Conservation (phyloP, 2,797 vertebrate species). For the Gastrophryne carolinensis region DNA sequence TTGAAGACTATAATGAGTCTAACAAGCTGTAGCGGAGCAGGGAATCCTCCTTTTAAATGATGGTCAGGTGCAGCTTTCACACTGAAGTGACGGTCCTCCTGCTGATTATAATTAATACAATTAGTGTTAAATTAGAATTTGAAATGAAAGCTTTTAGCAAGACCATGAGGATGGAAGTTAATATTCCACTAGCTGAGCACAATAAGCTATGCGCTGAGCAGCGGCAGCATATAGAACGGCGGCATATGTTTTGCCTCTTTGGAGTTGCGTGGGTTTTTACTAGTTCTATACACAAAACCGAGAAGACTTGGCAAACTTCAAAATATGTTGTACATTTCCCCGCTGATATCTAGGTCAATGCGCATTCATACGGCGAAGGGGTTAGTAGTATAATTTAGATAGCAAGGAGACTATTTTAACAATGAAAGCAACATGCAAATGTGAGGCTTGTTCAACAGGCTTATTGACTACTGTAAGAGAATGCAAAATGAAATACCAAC, state of each 20-base stretch:
- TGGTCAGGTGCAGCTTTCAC: constrained; percentile 6
- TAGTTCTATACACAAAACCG: neutral
- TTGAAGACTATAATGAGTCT: neutral
- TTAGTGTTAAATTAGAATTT: constrained; percentile 15
- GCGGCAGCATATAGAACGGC: neutral
- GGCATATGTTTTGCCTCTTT: neutral
- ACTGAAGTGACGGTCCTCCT: neutral
- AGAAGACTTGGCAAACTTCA: neutral
- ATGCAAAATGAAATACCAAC: no score
- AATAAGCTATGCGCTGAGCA: neutral
- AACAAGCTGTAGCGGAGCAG: neutral
- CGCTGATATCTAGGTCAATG: constrained; percentile 5
- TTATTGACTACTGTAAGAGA: no score
- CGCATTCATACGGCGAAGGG: neutral
- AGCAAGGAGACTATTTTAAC: neutral
- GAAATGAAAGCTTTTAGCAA: constrained; percentile 22
- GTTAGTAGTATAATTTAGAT: neutral
- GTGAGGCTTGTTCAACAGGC: neutral
- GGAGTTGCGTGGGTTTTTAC: neutral
- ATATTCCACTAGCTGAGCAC: neutral
- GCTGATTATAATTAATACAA: constrained; percentile 29
- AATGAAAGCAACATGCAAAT: neutral
- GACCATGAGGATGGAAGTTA: neutral
- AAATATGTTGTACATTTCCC: neutral
- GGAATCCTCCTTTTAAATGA: neutral